These are phyloP conservation scores for Epinephelus awoara DNA, from an alignment of 2,797 vertebrate species.

Conservation along the genomic window DNA sequence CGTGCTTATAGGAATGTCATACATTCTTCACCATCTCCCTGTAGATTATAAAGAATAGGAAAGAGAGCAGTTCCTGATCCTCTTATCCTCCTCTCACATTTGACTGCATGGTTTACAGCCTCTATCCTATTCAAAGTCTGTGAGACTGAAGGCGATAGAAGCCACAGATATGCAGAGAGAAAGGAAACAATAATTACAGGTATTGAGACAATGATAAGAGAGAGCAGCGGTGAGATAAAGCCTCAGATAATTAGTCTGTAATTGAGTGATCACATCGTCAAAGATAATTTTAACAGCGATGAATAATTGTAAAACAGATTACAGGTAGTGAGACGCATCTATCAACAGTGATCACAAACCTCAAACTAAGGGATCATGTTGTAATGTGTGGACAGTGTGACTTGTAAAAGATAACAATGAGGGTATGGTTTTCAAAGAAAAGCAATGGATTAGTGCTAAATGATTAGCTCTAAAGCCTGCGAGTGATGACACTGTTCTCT, in stretches of 20 bases:
- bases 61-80: slow-evolving; percentile 63
- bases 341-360: slow-evolving; percentile 46
- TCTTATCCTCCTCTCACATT: slow-evolving; percentile 60
- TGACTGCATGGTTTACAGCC: slow-evolving; percentile 61
- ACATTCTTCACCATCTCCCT: slow-evolving; percentile 65
- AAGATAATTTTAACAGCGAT: slow-evolving; percentile 46
- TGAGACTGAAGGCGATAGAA: slow-evolving; percentile 57
- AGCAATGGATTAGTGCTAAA: slow-evolving; percentile 44
- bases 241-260: slow-evolving; percentile 62
- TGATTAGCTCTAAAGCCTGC: slow-evolving; percentile 50
- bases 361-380: slow-evolving; percentile 39
- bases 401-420: slow-evolving; percentile 34
- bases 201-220: slow-evolving; percentile 40
- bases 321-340: slow-evolving; percentile 47
- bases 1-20: slow-evolving; percentile 65
- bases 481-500: slow-evolving; percentile 56
- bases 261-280: slow-evolving; percentile 59
- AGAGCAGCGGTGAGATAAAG: slow-evolving; percentile 51
- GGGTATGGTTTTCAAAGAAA: slow-evolving; percentile 55
- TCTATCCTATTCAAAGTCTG: slow-evolving; percentile 43
- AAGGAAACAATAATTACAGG: slow-evolving; percentile 65
- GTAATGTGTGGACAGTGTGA: slow-evolving; percentile 40
- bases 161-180: slow-evolving; percentile 48
- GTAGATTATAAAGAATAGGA: slow-evolving; percentile 56
- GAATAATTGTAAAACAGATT: slow-evolving; percentile 51